Base-by-base conservation (phyloP, 2,113 vertebrate species). In the Scomber colias region DNA sequence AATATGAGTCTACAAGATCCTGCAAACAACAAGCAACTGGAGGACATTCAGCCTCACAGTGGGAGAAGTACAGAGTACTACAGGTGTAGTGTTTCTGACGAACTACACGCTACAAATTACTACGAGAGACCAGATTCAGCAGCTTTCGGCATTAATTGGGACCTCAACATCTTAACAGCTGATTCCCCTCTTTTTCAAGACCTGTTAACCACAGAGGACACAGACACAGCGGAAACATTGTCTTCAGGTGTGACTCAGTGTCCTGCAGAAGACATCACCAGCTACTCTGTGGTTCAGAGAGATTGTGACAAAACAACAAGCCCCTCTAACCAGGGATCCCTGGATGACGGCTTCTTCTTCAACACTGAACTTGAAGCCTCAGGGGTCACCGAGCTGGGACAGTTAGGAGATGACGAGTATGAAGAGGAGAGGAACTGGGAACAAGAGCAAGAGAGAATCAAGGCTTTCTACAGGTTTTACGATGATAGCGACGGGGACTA, bases 391-490 rank as follows among this genome's bases (percentile, higher is more conserved):
- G 88, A 90, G 68, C 49, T 40, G 54, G 85, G 56, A 65, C 68
- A 76, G 53, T 1, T 71, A 30, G 86, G 15, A 72, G 83, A 87
- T 3, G 84, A 94, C 0, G 76, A 81, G 16, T 50, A 75, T 0
- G 93, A 93, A 66, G 90, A 91, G 0, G 84, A 92, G 2, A 84
- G 90, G 55, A 92, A 88, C 86, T 94, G 91, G 92, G 92, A 95
- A 35, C 78, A 90, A 40, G 94, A 95, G 65, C 80, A 90, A 66
- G 79, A 90, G 73, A 89, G 93, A 82, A 95, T 95, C 50, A 76
- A 92, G 48, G 93, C 93, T 50, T 95, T 94, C 83, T 81, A 92
- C n/a, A 64, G 73, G 61, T 93, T 91, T 75, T 93, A 95, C 14
- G 63, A 91, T 45, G 81, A 92, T 44, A 56, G 76, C 5, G 66